A percentile compares a stretch with the other conserved stretches of the same genome.
These are phyloP conservation scores for Electrophaes corylata DNA, from an alignment of 2,888 invertebrate species.

Conservation along the genomic window DNA sequence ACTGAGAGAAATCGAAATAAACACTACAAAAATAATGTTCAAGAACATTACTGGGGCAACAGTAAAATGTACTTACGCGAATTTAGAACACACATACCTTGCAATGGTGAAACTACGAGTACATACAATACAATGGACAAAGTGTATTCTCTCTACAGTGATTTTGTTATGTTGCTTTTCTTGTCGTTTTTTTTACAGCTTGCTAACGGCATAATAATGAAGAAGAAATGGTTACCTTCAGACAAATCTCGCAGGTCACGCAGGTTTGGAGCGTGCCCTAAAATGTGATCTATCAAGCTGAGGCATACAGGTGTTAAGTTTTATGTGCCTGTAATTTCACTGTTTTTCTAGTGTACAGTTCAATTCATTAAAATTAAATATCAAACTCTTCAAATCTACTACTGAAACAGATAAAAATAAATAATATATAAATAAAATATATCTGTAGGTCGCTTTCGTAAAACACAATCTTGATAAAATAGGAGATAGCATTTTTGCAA, in stretches of 20 bases:
- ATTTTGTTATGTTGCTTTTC: not conserved
- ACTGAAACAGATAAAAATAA: too few species aligned
- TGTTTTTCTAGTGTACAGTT: not conserved
- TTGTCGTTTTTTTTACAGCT: not conserved
- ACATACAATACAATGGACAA: not conserved
- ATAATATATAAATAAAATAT: not conserved
- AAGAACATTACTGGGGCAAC: constrained; percentile 37
- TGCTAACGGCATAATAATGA: too few species aligned
- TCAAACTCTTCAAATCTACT: too few species aligned
- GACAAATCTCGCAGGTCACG: too few species aligned
- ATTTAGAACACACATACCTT: constrained; percentile 1
- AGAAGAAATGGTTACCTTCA: too few species aligned
- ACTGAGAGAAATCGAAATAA: constrained; percentile 75
- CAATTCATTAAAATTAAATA: not conserved
- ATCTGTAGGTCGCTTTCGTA: not conserved
- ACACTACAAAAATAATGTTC: constrained; percentile 40
- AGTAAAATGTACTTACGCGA: constrained; percentile 21
- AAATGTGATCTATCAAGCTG: too few species aligned
- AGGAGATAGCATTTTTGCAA: not conserved
- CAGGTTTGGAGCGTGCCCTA: too few species aligned
- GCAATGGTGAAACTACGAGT: not conserved
- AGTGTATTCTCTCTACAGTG: not conserved
- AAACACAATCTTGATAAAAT: not conserved
- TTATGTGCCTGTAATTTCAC: too few species aligned
- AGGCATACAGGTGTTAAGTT: too few species aligned